These are phyloP conservation scores for Oikopleura dioica DNA, from an alignment of 23 tunicate species.

Conservation along the genomic window DNA sequence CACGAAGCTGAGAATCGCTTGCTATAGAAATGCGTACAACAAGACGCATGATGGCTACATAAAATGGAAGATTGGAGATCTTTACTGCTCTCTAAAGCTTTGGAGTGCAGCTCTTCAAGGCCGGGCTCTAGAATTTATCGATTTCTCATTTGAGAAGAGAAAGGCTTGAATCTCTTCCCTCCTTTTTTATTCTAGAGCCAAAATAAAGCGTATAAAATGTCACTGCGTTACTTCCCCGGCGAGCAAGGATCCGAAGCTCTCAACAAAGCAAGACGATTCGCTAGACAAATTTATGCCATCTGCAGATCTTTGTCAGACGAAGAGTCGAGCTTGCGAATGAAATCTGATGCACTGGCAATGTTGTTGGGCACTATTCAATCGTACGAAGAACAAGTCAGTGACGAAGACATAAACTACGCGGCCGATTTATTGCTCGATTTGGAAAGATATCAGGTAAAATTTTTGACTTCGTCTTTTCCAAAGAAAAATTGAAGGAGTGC, in stretches of 20 bases:
- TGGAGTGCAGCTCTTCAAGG: background rate
- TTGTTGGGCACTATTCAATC: background rate
- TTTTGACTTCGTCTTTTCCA: too few relatives aligned
- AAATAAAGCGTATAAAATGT: background rate
- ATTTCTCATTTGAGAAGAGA: too few relatives aligned
- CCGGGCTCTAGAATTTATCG: too few relatives aligned
- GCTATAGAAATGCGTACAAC: background rate
- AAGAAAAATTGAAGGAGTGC: too few relatives aligned
- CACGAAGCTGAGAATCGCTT: background rate
- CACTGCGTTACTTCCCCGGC: background rate
- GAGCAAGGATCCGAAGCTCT: background rate
- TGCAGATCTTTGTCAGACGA: background rate
- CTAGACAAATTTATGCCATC: background rate
- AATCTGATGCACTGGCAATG: background rate
- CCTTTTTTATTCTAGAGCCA: too few relatives aligned
- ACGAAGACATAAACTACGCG: conserved; percentile 4
- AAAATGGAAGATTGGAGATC: background rate
- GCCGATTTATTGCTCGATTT: background rate
- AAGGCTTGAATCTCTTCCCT: too few relatives aligned
- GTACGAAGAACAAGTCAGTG: background rate
- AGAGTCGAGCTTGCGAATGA: background rate
- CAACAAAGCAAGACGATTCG: background rate
- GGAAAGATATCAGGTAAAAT: conserved; percentile 3
- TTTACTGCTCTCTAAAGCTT: background rate
- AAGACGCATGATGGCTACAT: background rate